A percentile compares a stretch with the other conserved stretches of the same genome.
Conservation (phyloP, 2,888 invertebrate genomes). For the Malacosoma neustria region DNA sequence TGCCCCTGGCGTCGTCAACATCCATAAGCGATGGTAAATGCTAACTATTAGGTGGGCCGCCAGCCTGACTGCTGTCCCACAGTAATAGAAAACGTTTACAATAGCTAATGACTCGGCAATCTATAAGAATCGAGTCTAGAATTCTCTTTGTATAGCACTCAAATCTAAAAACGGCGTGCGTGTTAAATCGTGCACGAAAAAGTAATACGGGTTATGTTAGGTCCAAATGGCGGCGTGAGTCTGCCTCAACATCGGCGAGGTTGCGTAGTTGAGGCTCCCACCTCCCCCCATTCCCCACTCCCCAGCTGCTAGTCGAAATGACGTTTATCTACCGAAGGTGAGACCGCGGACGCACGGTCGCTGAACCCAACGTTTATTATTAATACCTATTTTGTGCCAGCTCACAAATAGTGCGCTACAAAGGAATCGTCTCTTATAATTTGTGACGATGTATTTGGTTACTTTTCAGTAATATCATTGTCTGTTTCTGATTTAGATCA, state of each 20-base stretch:
- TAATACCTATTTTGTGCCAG: conserved; percentile 42
- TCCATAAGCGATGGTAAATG: too few species aligned
- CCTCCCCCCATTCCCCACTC: conserved; percentile 12
- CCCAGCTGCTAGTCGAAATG: conserved; percentile 39
- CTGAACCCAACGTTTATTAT: conserved; percentile 47
- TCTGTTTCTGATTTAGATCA: not conserved
- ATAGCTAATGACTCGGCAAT: too few species aligned
- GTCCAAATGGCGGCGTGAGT: conserved; percentile 15
- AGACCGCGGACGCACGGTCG: conserved; percentile 60
- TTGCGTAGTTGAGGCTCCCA: conserved; percentile 27
- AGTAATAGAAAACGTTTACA: too few species aligned
- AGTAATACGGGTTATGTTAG: not conserved
- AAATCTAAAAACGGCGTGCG: too few species aligned
- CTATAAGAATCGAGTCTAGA: too few species aligned
- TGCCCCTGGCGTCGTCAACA: too few species aligned
- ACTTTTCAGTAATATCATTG: not conserved
- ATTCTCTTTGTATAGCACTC: too few species aligned
- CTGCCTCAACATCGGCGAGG: conserved; percentile 39
- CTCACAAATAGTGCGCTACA: conserved; percentile 31
- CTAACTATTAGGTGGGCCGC: too few species aligned
- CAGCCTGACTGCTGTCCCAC: too few species aligned
- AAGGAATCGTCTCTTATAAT: conserved; percentile 26
- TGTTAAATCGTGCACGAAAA: not conserved
- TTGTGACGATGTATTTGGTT: not conserved
- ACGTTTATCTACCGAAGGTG: conserved; percentile 69